These are phyloP conservation scores for Platygyra sinensis DNA, from an alignment of 64 coral and sea anemone species.

Conservation along the genomic window DNA sequence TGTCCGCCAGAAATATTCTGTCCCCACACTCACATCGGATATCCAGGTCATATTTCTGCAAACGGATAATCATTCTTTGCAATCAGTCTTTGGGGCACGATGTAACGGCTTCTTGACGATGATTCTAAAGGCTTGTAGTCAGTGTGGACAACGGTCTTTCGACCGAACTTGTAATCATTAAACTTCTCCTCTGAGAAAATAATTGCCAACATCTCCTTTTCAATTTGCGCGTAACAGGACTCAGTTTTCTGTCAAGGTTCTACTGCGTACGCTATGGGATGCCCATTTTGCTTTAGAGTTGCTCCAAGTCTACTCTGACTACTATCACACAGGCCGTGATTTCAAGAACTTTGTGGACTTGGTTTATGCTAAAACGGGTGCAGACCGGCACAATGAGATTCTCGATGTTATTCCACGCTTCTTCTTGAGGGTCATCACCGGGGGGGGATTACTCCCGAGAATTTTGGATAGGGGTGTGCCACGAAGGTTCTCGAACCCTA, in stretches of 20 bases:
- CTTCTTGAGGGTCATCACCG: conserved; percentile 37
- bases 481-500: too few species aligned
- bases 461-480: too few species aligned
- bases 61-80: too few species aligned
- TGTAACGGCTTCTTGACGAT: too few species aligned
- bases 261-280: not conserved
- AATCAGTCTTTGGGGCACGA: too few species aligned
- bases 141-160: not conserved
- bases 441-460: too few species aligned
- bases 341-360: conserved; percentile 6
- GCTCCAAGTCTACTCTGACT: conserved; percentile 50
- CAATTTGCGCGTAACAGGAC: not conserved
- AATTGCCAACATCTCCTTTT: not conserved
- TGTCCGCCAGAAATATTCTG: not conserved
- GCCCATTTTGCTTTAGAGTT: conserved; percentile 17
- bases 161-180: conserved; percentile 1
- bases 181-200: conserved; percentile 11
- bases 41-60: not conserved
- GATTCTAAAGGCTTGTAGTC: not conserved
- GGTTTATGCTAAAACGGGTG: conserved; percentile 41
- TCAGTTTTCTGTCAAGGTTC: conserved; percentile 9
- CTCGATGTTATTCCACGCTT: conserved; percentile 37
- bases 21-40: not conserved
- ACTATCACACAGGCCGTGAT: conserved; percentile 36
- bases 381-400: not conserved